Base-by-base conservation (phyloP, 1,140 invertebrate species). In the Cotesia vestalis region DNA sequence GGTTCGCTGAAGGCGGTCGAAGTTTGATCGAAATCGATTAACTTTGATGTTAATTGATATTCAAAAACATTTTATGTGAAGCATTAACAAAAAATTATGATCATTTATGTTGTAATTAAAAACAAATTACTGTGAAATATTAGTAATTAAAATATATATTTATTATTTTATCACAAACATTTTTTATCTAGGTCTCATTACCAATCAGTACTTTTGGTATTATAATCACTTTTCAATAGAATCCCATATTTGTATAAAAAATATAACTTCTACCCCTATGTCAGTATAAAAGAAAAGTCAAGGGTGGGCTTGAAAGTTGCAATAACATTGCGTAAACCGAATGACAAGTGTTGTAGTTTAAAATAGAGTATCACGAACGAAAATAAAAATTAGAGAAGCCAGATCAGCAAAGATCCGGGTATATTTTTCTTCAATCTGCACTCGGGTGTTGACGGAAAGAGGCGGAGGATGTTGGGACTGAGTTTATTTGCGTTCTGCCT, bases 401-500 rank as follows among this genome's bases (percentile, higher is more conserved):
- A 75, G 77, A 76, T 74, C 62, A 61, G 73, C 66, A 69, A 53
- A 63, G 72, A 62, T 75, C 35, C 66, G 72, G 66, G 12, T 70
- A 59, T 85, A 84, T 86, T 86, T 86, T 84, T 80, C 77, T 84
- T 83, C 80, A 79, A 86, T 86, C 78, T 79, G 71, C 74, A 72
- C 68, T 62, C 61, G 11, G 70, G 27, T 67, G 71, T 64, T 36
- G 64, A 51, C 55, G 8, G 40, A 55, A 34, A 59, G 57, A 73
- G 62, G 61, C 68, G 64, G 67, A 69, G 67, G 66, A 64, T 63
- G 66, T 63, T 63, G 73, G 66, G 71, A 9, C 67, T 63, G 75
- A 77, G 79, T 86, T 83, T 85, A 85, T 86, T 86, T 85, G 83
- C 84, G 78, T 84, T 84, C 84, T 82, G 84, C 84, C 84, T 82